Conservation (phyloP, 1,140 invertebrate species). For the Zaprionus ghesquierei region DNA sequence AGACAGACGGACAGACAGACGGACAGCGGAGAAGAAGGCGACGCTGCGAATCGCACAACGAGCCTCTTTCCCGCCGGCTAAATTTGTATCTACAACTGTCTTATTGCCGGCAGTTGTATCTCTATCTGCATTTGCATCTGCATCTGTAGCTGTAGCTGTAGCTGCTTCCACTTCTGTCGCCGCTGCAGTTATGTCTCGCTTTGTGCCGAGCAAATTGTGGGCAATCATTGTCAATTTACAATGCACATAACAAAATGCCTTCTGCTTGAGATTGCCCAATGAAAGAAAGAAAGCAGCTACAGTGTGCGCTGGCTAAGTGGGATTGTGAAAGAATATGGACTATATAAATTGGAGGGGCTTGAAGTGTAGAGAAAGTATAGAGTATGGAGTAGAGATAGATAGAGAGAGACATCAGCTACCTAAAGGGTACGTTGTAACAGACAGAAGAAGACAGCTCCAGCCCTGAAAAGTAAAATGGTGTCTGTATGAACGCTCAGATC, state of each 20-base stretch:
- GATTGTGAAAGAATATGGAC: background rate
- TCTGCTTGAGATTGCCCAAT: conserved; percentile 35
- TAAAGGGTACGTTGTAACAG: too few relatives aligned
- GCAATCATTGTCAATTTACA: conserved; percentile 81
- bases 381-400: too few relatives aligned
- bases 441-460: too few relatives aligned
- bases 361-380: background rate
- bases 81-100: conserved; percentile 11
- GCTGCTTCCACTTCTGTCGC: conserved; percentile 25
- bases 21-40: conserved; percentile 13
- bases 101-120: conserved; percentile 11
- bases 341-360: background rate
- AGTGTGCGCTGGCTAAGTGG: conserved; percentile 23
- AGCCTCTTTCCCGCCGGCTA: background rate
- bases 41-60: conserved; percentile 8
- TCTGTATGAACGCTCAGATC: too few relatives aligned
- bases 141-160: conserved; percentile 27
- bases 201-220: conserved; percentile 70
- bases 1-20: conserved; percentile 8
- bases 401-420: too few relatives aligned
- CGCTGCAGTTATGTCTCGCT: conserved; percentile 33
- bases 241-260: conserved; percentile 59
- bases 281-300: conserved; percentile 44
- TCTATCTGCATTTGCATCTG: conserved; percentile 38
- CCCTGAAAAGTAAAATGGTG: too few relatives aligned